A percentile compares a stretch with the other conserved stretches of the same genome.
phyloP scores from a whole-genome alignment of 2,797 vertebrate genomes.

The Semotilus atromaculatus region DNA sequence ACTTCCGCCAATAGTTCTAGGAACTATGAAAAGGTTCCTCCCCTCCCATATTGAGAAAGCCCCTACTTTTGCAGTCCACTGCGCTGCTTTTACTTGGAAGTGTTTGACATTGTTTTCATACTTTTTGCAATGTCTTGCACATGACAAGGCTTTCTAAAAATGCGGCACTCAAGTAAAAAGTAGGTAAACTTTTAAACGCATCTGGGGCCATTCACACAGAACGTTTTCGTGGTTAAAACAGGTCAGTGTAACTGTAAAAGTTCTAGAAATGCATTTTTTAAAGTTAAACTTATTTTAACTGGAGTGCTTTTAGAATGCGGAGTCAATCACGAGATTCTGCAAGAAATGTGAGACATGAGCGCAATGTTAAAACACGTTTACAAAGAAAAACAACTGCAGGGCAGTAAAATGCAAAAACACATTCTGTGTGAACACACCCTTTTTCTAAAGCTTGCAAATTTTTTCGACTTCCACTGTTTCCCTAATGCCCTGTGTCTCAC shows the following conservation, averaged over 20 bases:
- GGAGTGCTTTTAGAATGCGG: not conserved
- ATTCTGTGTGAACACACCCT: too few species aligned
- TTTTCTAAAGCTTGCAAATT: not conserved
- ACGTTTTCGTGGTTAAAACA: not conserved
- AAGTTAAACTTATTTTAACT: not conserved
- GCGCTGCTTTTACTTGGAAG: not conserved
- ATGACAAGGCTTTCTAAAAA: not conserved
- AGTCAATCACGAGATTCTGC: not conserved
- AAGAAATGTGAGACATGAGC: not conserved
- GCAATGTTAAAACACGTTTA: not conserved
- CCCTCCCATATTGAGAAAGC: too few species aligned
- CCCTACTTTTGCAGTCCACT: not conserved
- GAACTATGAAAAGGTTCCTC: too few species aligned
- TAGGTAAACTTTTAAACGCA: not conserved
- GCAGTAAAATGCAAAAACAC: not conserved
- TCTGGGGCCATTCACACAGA: not conserved
- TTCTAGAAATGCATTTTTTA: not conserved
- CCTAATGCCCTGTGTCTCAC: not conserved
- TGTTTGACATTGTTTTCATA: not conserved
- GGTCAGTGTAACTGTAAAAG: too few species aligned
- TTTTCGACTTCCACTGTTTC: not conserved
- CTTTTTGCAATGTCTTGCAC: not conserved
- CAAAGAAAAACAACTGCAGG: not conserved
- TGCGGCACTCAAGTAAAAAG: not conserved
- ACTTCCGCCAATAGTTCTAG: too few species aligned